Base-by-base conservation (phyloP, 2,888 invertebrate genomes). In the Cabera pusaria region DNA sequence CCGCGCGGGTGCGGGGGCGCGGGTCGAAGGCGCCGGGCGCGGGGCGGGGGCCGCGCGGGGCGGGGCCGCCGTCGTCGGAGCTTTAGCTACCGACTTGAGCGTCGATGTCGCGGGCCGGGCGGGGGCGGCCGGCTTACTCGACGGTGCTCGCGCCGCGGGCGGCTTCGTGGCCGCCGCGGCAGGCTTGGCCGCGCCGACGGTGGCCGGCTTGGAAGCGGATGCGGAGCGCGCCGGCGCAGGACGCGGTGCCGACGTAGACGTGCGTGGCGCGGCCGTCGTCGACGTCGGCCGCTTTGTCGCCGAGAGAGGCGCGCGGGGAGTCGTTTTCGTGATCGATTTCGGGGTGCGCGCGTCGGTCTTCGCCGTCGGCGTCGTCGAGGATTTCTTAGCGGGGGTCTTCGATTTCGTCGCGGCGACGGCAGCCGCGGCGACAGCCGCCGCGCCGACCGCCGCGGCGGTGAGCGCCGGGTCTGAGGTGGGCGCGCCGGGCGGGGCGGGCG, bases 391-490 rank as follows among this genome's bases (percentile, higher is more conserved):
- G 3, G 70, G 52, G 35, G 54, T 27, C 18, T 59, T 40, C 11
- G 57, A 33, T 33, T 65, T 63, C 5, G 56, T 6, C 27, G 61
- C 56, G 27, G 56, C 27, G 41, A 59, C 49, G 8, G 56, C 66
- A 5, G 63, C 64, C 2, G 61, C 64, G 1, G 52, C 70, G 0
- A 48, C 64, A 1, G 53, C 66, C 5, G 58, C 68, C 11, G 55
- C 64, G 0, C 56, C 65, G 17, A 55, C 64, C n/a, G 59, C 71
- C 4, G 73, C 68, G 21, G 69, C 64, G 29, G 72, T 73, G 22
- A 64, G 64, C n/a, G 64, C 61, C 7, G 65, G 72, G 7, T 67
- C 64, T 6, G 63, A 64, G 7, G 66, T 72, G 45, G 52, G 68
- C 6, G 72, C 60, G 23, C 64, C 61, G 26, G 52, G 71, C 29